Percentiles rank a stretch among this genome's conserved stretches.
Evolutionary conservation across 2,888 invertebrate genomes (phyloP).

Genomic region (Stenichneumon culpator): DNA sequence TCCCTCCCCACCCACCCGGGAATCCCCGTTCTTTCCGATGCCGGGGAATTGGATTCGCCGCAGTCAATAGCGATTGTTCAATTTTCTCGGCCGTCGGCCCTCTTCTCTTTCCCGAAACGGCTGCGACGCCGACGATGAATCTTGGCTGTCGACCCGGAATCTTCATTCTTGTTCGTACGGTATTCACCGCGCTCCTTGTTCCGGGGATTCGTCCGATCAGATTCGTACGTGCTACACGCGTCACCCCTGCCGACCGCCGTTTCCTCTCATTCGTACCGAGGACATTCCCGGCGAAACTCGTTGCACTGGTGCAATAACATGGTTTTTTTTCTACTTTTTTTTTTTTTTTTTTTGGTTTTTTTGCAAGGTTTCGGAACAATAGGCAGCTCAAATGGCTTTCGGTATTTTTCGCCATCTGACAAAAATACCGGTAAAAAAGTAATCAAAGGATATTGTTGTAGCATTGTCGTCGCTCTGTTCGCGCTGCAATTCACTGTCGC

Average conservation of each 20-base stretch:
- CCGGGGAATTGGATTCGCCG: slow-evolving; percentile 33
- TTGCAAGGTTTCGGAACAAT: not conserved
- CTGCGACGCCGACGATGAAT: slow-evolving; percentile 1
- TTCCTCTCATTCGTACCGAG: not conserved
- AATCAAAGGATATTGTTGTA: not conserved
- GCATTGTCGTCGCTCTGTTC: not conserved
- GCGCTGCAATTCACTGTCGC: not conserved
- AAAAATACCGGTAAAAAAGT: not conserved
- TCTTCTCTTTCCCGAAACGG: not conserved
- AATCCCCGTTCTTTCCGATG: slow-evolving; percentile 6
- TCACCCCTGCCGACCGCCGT: not conserved
- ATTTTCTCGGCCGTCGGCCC: slow-evolving; percentile 42
- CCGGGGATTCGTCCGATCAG: slow-evolving; percentile 31
- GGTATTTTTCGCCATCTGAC: not conserved
- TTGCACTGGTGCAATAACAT: not conserved
- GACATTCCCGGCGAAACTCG: not conserved
- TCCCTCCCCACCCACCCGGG: too few relatives aligned
- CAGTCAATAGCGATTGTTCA: slow-evolving; percentile 49
- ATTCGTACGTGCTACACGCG: slow-evolving; percentile 38
- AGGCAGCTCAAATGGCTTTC: not conserved
- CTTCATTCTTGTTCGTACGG: slow-evolving; percentile 23
- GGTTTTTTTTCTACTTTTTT: too few relatives aligned
- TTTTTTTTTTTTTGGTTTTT: not conserved
- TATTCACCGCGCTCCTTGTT: slow-evolving; percentile 10
- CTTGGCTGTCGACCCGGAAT: slow-evolving; percentile 23